Evolutionary conservation across 1,140 invertebrate species (phyloP), one percentile per base, ranked within the genome.

Genomic region (Calycopis cecrops): DNA sequence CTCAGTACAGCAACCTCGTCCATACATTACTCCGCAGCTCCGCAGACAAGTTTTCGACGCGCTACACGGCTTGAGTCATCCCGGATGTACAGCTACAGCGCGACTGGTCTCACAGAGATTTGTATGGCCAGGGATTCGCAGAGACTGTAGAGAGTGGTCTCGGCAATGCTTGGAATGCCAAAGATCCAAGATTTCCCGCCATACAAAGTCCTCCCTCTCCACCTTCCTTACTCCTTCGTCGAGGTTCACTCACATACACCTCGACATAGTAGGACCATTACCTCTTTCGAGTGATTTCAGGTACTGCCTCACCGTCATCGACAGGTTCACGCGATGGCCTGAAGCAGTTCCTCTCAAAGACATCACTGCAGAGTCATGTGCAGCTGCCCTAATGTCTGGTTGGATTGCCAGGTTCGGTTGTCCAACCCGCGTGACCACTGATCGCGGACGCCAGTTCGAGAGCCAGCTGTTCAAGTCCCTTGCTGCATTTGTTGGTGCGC

Each of bases 51-150:
- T 67, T 3, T 85, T 87, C 55, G 40, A 77, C 0, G 40, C 9
- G 0, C 1, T 85, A 10, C 79, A 89, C 55, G 49, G 55, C 1
- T 48, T 84, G 4, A 50, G 61, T 38, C 80, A 87, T 58, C 76
- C 81, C 10, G 76, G 76, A 12, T 28, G 10, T 0, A 58, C 57
- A 52, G 71, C 70, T 48, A 76, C 82, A 9, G 52, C 85, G 9
- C 14, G 16, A 42, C 40, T 42, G 4, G 40, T 16, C 42, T 33
- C 35, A 37, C 9, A 59, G 48, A 40, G 57, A 59, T 8, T 55
- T 57, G 10, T 61, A 56, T 28, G 21, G 2, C 2, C 6, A 28
- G 2, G 21, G 2, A 28, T 28, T 3, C 21, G 21, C 21, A 28
- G 21, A 28, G 6, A 28, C 2, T 28, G 21, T n/a, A n/a, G n/a